Percentiles rank a stretch among this genome's conserved stretches.
These are phyloP conservation scores for Pissodes strobi DNA, from an alignment of 1,140 invertebrate genomes.

Conservation along the genomic window DNA sequence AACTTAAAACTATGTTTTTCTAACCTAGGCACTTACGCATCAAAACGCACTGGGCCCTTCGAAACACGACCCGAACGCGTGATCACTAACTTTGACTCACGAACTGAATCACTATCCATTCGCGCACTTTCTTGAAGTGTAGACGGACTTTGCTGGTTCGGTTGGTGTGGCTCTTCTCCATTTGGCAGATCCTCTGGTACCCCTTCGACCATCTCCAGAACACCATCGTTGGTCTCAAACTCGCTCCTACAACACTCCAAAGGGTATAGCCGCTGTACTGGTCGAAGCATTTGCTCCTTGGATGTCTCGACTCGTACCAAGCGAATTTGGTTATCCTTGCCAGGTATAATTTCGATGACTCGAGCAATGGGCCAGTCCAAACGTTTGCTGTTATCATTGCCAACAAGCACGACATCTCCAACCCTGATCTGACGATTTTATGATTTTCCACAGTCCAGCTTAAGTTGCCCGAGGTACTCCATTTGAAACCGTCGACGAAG, in stretches of 20 bases:
- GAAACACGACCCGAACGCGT: conserved; percentile 3
- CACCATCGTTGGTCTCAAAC: background rate
- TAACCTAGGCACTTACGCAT: background rate
- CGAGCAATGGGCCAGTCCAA: conserved; percentile 28
- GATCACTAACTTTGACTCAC: background rate
- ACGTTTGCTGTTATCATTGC: conserved; percentile 26
- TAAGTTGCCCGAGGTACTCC: conserved; percentile 22
- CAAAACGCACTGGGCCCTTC: background rate
- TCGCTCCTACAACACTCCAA: conserved; percentile 16
- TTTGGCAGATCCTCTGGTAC: background rate
- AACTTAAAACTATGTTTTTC: too few species aligned
- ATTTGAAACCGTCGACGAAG: conserved; percentile 8
- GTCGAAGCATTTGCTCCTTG: conserved; percentile 10
- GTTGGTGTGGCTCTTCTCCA: background rate
- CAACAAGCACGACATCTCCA: conserved; percentile 24
- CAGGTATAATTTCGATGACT: conserved; percentile 12
- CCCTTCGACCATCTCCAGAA: conserved; percentile 2
- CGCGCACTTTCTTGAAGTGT: background rate
- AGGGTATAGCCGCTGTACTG: conserved; percentile 20
- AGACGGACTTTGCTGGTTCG: background rate
- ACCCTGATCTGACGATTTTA: too few species aligned
- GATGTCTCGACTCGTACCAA: conserved; percentile 14
- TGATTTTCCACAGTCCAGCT: background rate
- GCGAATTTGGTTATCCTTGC: too few species aligned
- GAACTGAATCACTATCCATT: background rate